Evolutionary conservation across 2,113 vertebrate genomes (phyloP), one percentile per base, ranked within the genome.

Genomic region (Myxocyprinus asiaticus): DNA sequence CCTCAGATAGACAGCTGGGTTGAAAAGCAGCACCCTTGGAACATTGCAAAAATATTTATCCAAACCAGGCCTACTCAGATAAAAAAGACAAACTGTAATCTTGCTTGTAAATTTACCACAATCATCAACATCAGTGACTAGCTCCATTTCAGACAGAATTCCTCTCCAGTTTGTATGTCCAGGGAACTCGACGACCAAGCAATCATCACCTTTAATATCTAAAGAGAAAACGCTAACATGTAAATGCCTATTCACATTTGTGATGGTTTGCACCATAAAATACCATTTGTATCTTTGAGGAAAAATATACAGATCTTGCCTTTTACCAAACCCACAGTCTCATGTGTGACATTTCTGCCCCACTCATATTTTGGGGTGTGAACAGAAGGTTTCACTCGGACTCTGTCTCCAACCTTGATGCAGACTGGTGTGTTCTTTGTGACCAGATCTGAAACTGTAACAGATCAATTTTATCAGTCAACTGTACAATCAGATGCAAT

Each of bases 321-420:
- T 81, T 61, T 64, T 47, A 81, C 50, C 17, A 77, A 59, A 42
- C 80, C 80, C 53, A 70, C 59, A 64, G 66, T 77, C 15, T 56
- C 43, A 50, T 64, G 66, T 58, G 73, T 64, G 61, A 61, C 59
- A 12, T 50, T 43, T 33, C 22, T 33, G 22, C 80, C 80, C 80
- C 80, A 81, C 0, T 53, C 67, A 47, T 63, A 43, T 71, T 70
- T 81, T 33, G 80, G 80, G 5, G 58, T 56, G 14, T 4, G 42
- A 47, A 83, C 81, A 58, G 77, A 65, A 0, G 77, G 12, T 48
- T 83, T 83, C 56, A 76, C 77, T 0, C 71, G 44, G 42, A 76
- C 71, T 11, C 17, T 65, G 44, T 83, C 77, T 14, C 71, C 77
- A 48, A 79, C 33, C 51, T 33, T 56, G 59, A 83, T 79, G 4